Evolutionary conservation across 2,113 vertebrate genomes (phyloP).

Genomic region (Pollimyrus isidori): DNA sequence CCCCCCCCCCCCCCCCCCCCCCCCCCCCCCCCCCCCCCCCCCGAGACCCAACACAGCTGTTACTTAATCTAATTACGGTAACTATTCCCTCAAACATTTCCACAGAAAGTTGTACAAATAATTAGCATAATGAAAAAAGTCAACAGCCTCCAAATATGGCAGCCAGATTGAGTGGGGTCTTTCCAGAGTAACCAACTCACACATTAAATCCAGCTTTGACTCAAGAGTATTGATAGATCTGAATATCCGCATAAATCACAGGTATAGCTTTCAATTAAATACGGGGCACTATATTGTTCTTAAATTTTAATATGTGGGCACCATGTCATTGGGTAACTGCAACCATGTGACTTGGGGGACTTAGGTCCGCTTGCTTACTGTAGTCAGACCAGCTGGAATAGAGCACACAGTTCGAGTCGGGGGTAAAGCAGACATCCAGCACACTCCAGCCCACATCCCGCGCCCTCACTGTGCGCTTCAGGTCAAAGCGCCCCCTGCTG

Average conservation of each 20-base stretch:
- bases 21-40: too few relatives aligned
- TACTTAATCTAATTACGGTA: background rate
- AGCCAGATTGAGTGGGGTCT: background rate
- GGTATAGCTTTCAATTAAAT: background rate
- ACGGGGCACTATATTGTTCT: background rate
- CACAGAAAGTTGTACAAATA: too few relatives aligned
- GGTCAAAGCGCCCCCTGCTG: slow-evolving; percentile 65
- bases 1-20: too few relatives aligned
- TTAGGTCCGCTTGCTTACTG: slow-evolving; percentile 49
- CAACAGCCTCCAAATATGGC: background rate
- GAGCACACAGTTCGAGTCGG: slow-evolving; percentile 71
- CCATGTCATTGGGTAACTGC: background rate
- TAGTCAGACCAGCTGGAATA: slow-evolving; percentile 94
- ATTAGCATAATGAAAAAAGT: background rate
- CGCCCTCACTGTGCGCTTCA: slow-evolving; percentile 75
- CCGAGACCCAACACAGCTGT: too few relatives aligned
- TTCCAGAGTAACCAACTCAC: background rate
- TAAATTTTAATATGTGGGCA: background rate
- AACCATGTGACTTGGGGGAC: background rate
- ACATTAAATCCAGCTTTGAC: background rate
- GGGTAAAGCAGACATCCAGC: slow-evolving; percentile 82
- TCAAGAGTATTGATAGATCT: background rate
- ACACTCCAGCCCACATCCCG: slow-evolving; percentile 87
- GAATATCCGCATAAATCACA: background rate
- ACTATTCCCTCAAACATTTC: background rate